phyloP scores from a whole-genome alignment of 2,888 invertebrate species.

The Pachliopta kotzebuea region DNA sequence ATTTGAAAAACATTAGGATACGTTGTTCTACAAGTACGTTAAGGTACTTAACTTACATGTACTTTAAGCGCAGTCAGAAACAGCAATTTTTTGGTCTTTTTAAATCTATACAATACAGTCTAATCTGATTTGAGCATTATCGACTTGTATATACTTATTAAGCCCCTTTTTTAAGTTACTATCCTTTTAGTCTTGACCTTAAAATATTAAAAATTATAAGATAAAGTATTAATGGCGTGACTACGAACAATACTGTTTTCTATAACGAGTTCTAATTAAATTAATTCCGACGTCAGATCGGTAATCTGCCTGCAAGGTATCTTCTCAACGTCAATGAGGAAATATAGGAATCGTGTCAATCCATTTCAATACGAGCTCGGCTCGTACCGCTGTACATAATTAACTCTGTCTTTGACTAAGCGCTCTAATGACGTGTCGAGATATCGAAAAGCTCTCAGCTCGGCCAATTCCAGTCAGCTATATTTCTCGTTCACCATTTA shows the following conservation, averaged over 20 bases:
- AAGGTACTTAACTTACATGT: too few species aligned
- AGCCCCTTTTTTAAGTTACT: too few species aligned
- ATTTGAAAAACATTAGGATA: too few species aligned
- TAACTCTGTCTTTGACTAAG: conserved; percentile 24
- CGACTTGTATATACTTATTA: too few species aligned
- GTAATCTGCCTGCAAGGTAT: neutral
- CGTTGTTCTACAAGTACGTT: too few species aligned
- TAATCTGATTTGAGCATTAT: too few species aligned
- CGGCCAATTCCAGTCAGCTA: conserved; percentile 41
- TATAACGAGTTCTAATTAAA: neutral
- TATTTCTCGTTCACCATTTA: conserved; percentile 56
- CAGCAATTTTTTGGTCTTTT: too few species aligned
- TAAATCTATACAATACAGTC: too few species aligned
- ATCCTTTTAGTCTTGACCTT: too few species aligned
- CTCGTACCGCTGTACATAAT: conserved; percentile 13
- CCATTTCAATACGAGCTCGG: neutral
- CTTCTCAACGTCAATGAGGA: neutral
- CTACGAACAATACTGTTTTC: neutral
- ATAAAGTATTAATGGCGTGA: neutral
- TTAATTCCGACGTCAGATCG: neutral
- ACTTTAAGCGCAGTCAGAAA: too few species aligned
- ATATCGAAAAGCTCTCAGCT: conserved; percentile 5
- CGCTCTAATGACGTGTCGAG: conserved; percentile 13
- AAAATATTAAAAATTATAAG: too few species aligned
- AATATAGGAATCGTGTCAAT: conserved; percentile 15